A percentile compares a stretch with the other conserved stretches of the same genome.
Evolutionary conservation across 2,888 invertebrate genomes (phyloP).

Genomic region (Phyllotreta striolata): DNA sequence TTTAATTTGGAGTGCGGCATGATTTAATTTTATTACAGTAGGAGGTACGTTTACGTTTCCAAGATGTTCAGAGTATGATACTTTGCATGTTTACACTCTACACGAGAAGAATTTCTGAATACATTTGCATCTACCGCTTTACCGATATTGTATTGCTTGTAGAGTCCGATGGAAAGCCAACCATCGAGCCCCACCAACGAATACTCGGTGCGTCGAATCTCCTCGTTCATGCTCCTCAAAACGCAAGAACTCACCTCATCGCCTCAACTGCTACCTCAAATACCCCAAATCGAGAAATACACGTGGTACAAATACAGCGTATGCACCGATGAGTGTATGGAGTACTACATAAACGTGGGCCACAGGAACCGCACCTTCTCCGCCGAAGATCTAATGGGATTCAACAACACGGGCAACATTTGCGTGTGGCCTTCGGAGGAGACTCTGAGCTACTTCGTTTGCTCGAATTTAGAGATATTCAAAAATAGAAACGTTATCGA

Average conservation of each 20-base stretch:
- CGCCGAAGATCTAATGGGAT: slow-evolving; percentile 78
- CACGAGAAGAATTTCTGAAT: too few relatives aligned
- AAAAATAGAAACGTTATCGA: slow-evolving; percentile 75
- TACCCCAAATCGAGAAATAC: slow-evolving; percentile 59
- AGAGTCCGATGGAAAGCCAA: slow-evolving; percentile 61
- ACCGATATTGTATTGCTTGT: too few relatives aligned
- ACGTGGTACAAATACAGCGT: slow-evolving; percentile 72
- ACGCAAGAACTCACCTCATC: slow-evolving; percentile 58
- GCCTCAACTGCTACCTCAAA: slow-evolving; percentile 32
- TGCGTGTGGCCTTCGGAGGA: slow-evolving; percentile 85
- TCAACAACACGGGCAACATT: slow-evolving; percentile 82
- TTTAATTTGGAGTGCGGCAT: too few relatives aligned
- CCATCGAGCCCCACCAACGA: slow-evolving; percentile 62
- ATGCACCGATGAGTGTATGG: slow-evolving; percentile 60
- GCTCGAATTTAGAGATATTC: slow-evolving; percentile 72
- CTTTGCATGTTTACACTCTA: slow-evolving; percentile 1
- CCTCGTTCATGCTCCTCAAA: slow-evolving; percentile 67
- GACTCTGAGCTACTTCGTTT: slow-evolving; percentile 73
- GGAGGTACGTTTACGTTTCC: too few relatives aligned
- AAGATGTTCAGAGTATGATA: too few relatives aligned
- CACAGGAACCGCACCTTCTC: slow-evolving; percentile 70
- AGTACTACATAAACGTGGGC: slow-evolving; percentile 67
- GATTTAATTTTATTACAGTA: too few relatives aligned
- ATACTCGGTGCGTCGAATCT: slow-evolving; percentile 67
- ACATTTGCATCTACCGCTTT: too few relatives aligned